Percentiles rank a stretch among this genome's conserved stretches.
Evolutionary conservation across 2,888 invertebrate species (phyloP).

Genomic region (Cryptus viduatorius): DNA sequence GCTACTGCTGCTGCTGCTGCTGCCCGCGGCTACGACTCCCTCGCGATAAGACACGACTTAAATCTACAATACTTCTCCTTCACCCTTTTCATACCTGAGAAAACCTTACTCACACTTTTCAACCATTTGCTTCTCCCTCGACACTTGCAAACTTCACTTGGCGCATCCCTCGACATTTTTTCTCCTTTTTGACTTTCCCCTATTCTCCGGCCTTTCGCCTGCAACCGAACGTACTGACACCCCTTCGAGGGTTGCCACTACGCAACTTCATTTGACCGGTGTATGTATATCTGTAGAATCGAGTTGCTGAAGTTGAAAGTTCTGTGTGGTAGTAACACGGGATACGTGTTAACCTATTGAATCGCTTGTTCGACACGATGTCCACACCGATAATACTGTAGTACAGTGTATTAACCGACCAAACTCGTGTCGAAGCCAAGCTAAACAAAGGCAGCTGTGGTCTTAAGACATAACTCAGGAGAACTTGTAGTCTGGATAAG

Average conservation of each 20-base stretch:
- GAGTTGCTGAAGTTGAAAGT: no score
- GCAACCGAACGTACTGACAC: constrained; percentile 24
- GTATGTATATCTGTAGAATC: no score
- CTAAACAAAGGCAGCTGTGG: neutral
- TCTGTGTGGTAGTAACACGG: neutral
- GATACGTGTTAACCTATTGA: neutral
- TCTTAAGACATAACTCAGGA: no score
- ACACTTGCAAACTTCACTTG: constrained; percentile 36
- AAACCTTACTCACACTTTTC: constrained; percentile 25
- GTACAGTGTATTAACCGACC: no score
- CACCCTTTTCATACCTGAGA: constrained; percentile 18
- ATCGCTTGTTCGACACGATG: neutral
- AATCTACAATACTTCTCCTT: constrained; percentile 77
- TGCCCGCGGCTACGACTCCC: constrained; percentile 76
- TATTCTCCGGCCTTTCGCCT: neutral
- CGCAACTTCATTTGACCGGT: no score
- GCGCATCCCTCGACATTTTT: constrained; percentile 8
- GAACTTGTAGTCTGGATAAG: no score
- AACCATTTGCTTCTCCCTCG: constrained; percentile 8
- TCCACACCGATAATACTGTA: neutral
- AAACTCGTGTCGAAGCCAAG: no score
- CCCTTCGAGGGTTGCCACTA: neutral
- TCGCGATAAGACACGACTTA: constrained; percentile 81
- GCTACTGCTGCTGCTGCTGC: constrained; percentile 50
- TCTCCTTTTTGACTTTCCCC: neutral